Evolutionary conservation across 2,797 vertebrate genomes (phyloP), one percentile per base, ranked within the genome.

Genomic region (Syncerus caffer): DNA sequence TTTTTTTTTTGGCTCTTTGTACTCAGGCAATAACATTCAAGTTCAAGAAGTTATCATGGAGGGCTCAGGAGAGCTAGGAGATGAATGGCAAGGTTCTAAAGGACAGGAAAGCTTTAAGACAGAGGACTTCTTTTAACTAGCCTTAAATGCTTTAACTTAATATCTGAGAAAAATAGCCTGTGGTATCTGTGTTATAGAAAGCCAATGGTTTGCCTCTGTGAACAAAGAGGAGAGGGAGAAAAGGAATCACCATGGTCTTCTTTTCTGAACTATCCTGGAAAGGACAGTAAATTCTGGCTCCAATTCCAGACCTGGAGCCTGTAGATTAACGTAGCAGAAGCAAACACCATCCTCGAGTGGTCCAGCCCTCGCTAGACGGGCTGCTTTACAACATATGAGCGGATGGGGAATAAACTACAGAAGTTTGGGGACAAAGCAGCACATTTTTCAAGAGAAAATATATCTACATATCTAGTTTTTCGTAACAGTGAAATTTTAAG

Each of bases 341-440:
- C 79, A 94, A 88, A 80, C 86, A 83, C 87, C 95, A 92, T 93
- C 94, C 38, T 86, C 42, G 38, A 4, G 96, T 74, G 82, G 83
- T 95, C 93, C 87, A 71, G 51, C 93, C 92, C 53, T 93, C 91
- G 82, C 78, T 80, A 97, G 97, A 74, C 19, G 90, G 47, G 95
- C 93, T 96, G 79, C 92, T 90, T 95, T 89, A 96, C 25, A 94
- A 96, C 97, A 94, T 78, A 79, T 93, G 91, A 95, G 89, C 94
- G 96, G 97, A 94, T 79, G 55, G 80, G 97, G 89, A 97, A 97
- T 76, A 96, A 97, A 97, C 58, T 14, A 85, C 50, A 79, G 96
- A 42, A 60, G 15, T 86, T 91, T 4, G 34, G 89, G 42, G 95
- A 85, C 50, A 71, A 85, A 80, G 27, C 17, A 60, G 78, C 89